Percentiles rank a stretch among this genome's conserved stretches.
Conservation (phyloP, 2,888 invertebrate genomes). For the Heteropelma amictum region DNA sequence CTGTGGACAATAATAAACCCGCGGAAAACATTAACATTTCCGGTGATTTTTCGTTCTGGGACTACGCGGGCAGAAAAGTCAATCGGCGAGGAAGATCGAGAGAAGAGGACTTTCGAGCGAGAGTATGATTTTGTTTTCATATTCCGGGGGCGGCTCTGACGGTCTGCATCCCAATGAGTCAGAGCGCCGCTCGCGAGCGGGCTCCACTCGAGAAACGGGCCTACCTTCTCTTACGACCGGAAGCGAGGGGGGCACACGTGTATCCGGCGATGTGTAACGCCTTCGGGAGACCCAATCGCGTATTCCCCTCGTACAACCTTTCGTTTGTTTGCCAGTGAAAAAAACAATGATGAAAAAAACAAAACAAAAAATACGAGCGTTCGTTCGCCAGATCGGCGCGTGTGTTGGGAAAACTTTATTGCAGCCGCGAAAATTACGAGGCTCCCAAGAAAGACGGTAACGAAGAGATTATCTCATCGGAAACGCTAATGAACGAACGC, state of each 20-base stretch:
- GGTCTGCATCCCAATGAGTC: conserved; percentile 71
- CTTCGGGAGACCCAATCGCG: conserved; percentile 27
- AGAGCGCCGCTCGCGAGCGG: too few relatives aligned
- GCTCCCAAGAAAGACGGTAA: too few relatives aligned
- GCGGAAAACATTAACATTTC: too few relatives aligned
- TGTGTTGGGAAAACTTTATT: conserved; percentile 5
- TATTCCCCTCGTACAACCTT: conserved; percentile 1
- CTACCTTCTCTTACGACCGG: conserved; percentile 65
- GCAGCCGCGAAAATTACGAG: background rate
- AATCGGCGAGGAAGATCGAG: background rate
- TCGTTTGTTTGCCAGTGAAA: background rate
- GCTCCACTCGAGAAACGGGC: conserved; percentile 45
- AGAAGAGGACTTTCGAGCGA: conserved; percentile 28
- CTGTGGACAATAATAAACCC: too few relatives aligned
- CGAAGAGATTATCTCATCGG: background rate
- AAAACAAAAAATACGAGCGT: background rate
- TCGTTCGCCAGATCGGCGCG: background rate
- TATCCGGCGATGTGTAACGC: conserved; percentile 71
- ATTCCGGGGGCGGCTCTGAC: conserved; percentile 68
- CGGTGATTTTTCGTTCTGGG: too few relatives aligned
- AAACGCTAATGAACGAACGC: too few relatives aligned
- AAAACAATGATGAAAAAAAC: background rate
- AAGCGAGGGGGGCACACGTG: conserved; percentile 72
- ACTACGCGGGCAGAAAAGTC: too few relatives aligned
- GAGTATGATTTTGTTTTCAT: conserved; percentile 73